Conservation (phyloP, 2,113 vertebrate genomes). For the Numenius arquata region DNA sequence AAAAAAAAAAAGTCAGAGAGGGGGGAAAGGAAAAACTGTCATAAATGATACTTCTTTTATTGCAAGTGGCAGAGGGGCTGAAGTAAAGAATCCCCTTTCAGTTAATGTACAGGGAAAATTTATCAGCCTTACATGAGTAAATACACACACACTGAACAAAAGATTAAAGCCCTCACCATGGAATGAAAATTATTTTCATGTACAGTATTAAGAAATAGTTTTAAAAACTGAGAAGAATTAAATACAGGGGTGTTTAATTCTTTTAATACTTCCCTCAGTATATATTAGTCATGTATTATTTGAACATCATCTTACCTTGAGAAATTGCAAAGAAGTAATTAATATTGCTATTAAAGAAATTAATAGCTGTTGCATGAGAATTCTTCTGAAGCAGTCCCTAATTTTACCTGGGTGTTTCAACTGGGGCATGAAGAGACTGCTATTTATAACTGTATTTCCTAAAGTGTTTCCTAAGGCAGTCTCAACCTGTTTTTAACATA, state of each 20-base stretch:
- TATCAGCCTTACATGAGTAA: neutral
- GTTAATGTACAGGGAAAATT: neutral
- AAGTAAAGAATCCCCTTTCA: neutral
- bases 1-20: neutral
- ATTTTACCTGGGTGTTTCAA: neutral
- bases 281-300: constrained; percentile 12
- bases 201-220: neutral
- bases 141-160: neutral
- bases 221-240: neutral
- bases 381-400: neutral
- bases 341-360: constrained; percentile 44
- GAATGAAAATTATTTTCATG: neutral
- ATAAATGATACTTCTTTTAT: neutral
- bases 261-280: neutral
- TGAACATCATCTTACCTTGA: neutral
- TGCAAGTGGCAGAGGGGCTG: neutral
- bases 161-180: neutral
- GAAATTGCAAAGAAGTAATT: constrained; percentile 26
- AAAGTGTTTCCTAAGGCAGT: neutral
- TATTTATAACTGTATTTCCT: neutral
- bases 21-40: neutral
- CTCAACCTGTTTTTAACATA: neutral
- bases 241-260: neutral
- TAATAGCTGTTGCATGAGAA: neutral
- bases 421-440: neutral